Base-by-base conservation (phyloP, 2,113 vertebrate genomes). In the Carassius carassius region DNA sequence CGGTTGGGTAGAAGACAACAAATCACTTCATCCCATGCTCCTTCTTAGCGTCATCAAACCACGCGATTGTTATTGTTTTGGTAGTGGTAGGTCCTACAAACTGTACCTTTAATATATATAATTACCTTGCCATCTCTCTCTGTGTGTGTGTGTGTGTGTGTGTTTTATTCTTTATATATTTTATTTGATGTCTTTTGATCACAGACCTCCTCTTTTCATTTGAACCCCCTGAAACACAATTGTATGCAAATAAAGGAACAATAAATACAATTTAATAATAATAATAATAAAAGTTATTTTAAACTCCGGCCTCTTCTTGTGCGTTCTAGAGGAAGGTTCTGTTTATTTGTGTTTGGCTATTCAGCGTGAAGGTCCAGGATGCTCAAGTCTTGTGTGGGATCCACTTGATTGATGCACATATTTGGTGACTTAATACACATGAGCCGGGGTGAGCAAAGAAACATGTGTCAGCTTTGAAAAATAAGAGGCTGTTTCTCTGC, bases 341-440 rank as follows among this genome's bases (percentile, higher is more conserved):
- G 60, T 35, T 81, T 37, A 77, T 29, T 87, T 85, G 73, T 87
- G 83, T 60, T 81, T 21, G 79, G 75, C 82, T 83, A 73, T 62
- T 49, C 56, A 21, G 2, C 17, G 35, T 72, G 84, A 82, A 81
- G 49, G 35, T 75, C 41, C 73, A 56, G 49, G 37, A 63, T 78
- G 84, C 69, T 70, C 1, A 21, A 49, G 14, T 86, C 72, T 77
- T 78, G 79, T 83, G 16, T 44, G 62, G 65, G 14, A n/a, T 75
- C 83, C 4, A 25, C 23, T 32, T 91, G 90, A 92, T 60, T 90
- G 90, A 92, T 88, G 82, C 76, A 86, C 82, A 84, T 91, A 87
- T 90, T 92, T 91, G 75, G 87, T 91, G 87, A 92, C 84, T 75
- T 89, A 93, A 91, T 81, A 89, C 60, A 69, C 73, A n/a, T 62